Evolutionary conservation across 2,888 invertebrate species (phyloP), one percentile per base, ranked within the genome.

Genomic region (Antitype chi): DNA sequence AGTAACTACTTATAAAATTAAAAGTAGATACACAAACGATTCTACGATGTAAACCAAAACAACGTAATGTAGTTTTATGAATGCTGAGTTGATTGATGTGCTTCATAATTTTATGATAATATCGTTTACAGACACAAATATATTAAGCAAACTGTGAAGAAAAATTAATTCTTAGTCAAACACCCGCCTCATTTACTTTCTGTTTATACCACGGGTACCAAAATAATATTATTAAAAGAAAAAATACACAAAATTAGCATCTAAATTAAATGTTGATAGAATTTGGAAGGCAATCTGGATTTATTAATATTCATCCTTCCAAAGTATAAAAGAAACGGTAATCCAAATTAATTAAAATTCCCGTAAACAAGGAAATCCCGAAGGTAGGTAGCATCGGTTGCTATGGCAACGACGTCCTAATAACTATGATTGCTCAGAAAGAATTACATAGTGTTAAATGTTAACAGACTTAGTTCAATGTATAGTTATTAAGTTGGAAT

Each of bases 291-390:
- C 80, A 82, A 82, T 80, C 73, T 72, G 80, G 77, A 87, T 79
- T 86, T 87, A 82, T 87, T 87, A 87, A 88, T 87, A 87, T 88
- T 87, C 88, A 88, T 88, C 71, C 68, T 76, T 82, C 70, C 60
- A 62, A 87, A 87, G 71, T 82, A 73, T 72, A 81, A 84, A 81
- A 87, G 76, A 75, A 86, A 84, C 81, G 72, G 74, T 86, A 88
- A 86, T 88, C 77, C 76, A 73, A 84, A 88, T 88, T 86, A 86
- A 87, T 87, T 87, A 87, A 87, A 87, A 77, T 85, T 77, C 52
- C 67, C 74, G 80, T 81, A 87, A 87, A 85, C 76, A 85, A 78
- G 80, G 80, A 85, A 76, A 79, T 85, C 82, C 70, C 73, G 67
- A 11, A 64, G 70, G 76, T 76, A 55, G 62, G 68, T 20, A 49